Evolutionary conservation across 2,888 invertebrate genomes (phyloP).

Genomic region (Congeria kusceri): DNA sequence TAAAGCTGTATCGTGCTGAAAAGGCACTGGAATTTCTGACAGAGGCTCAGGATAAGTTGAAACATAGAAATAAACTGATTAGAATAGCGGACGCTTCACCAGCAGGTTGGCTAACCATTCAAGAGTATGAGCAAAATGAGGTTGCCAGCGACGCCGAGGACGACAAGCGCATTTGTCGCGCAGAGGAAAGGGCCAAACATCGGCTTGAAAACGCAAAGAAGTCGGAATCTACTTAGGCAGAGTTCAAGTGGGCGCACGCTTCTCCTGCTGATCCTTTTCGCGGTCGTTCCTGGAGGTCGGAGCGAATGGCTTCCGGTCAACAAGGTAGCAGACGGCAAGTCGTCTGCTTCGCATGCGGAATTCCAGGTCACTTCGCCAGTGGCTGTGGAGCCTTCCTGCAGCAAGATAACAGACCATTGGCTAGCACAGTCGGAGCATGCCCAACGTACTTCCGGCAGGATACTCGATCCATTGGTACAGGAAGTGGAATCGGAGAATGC

Average conservation of each 20-base stretch:
- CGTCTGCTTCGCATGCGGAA: background rate
- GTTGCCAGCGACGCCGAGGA: constrained; percentile 21
- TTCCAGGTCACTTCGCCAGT: background rate
- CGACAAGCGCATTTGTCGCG: constrained; percentile 11
- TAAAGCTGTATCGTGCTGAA: constrained; percentile 2
- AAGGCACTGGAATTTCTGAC: background rate
- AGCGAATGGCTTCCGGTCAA: background rate
- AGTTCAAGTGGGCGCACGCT: background rate
- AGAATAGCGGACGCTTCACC: constrained; percentile 21
- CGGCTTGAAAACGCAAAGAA: constrained; percentile 1
- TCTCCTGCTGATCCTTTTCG: background rate
- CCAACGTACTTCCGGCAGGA: too few species aligned
- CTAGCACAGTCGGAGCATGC: too few species aligned
- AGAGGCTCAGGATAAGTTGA: background rate
- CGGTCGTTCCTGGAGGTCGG: background rate
- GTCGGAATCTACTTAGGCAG: background rate
- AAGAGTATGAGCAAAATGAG: constrained; percentile 15
- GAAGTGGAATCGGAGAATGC: too few species aligned
- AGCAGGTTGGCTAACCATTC: constrained; percentile 11
- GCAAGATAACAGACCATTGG: background rate
- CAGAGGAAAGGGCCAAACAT: constrained; percentile 10
- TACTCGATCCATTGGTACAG: too few species aligned
- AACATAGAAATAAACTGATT: constrained; percentile 16
- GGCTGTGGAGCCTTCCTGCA: constrained; percentile 3
- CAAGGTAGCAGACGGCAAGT: background rate